A percentile compares a stretch with the other conserved stretches of the same genome.
These are phyloP conservation scores for Halisarca cf. caerulea DNA, from an alignment of 37 sponge, comb jelly and placozoan species.

Conservation along the genomic window DNA sequence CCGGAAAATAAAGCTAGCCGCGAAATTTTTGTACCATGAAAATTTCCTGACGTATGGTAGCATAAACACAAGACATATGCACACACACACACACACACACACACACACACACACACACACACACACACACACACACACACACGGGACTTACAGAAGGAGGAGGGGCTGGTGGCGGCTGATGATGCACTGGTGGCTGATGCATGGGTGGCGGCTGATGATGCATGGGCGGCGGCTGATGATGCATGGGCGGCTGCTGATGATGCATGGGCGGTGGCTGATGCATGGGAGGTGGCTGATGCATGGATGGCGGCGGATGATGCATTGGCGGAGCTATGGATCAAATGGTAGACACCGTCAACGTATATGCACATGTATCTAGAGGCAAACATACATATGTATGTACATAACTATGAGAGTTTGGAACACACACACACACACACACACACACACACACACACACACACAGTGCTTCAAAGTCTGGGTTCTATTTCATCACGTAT, in stretches of 20 bases:
- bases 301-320: neutral
- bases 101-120: too few species aligned
- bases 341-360: neutral
- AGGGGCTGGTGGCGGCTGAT: neutral
- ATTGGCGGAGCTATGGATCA: neutral
- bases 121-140: too few species aligned
- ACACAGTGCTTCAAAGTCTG: too few species aligned
- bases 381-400: neutral
- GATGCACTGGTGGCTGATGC: neutral
- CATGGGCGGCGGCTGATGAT: neutral
- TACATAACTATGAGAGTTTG: neutral
- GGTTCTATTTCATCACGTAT: too few species aligned
- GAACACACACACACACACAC: too few species aligned
- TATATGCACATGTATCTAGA: neutral
- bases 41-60: too few species aligned
- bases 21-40: too few species aligned
- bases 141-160: neutral
- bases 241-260: neutral
- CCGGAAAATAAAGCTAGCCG: too few species aligned
- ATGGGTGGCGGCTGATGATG: neutral
- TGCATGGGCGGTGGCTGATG: conserved; percentile 11
- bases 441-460: too few species aligned
- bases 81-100: too few species aligned
- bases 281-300: neutral
- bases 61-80: too few species aligned